Evolutionary conservation across 1,140 invertebrate genomes (phyloP).

Genomic region (Atta cephalotes): DNA sequence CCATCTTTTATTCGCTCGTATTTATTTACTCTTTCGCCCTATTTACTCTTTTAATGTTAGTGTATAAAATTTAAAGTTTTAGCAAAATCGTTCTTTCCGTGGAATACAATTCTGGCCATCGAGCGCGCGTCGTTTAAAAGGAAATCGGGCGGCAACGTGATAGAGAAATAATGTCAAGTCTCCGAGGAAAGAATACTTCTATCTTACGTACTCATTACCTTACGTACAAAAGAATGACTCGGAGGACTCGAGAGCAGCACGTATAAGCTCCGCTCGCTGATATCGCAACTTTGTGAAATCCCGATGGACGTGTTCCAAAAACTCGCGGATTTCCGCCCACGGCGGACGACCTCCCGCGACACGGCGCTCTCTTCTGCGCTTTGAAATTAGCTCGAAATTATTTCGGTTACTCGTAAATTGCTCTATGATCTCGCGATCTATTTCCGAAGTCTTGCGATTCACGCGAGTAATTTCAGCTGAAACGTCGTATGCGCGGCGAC

Average conservation of each 20-base stretch:
- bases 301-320: conserved; percentile 41
- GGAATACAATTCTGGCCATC: no score
- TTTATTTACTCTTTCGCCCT: no score
- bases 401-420: conserved; percentile 48
- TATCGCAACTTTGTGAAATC: conserved; percentile 54
- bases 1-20: no score
- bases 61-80: no score
- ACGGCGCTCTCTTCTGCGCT: conserved; percentile 18
- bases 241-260: neutral
- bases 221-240: neutral
- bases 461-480: no score
- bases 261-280: neutral
- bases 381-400: conserved; percentile 51
- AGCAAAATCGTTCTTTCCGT: no score
- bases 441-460: neutral
- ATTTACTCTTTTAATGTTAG: no score
- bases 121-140: no score
- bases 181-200: no score
- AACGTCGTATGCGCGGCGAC: no score
- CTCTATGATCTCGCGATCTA: conserved; percentile 3
- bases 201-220: neutral
- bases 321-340: conserved; percentile 47
- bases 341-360: conserved; percentile 10
- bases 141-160: no score
- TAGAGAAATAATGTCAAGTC: no score